Base-by-base conservation (phyloP, 2,888 invertebrate species). In the Lomographa bimaculata region DNA sequence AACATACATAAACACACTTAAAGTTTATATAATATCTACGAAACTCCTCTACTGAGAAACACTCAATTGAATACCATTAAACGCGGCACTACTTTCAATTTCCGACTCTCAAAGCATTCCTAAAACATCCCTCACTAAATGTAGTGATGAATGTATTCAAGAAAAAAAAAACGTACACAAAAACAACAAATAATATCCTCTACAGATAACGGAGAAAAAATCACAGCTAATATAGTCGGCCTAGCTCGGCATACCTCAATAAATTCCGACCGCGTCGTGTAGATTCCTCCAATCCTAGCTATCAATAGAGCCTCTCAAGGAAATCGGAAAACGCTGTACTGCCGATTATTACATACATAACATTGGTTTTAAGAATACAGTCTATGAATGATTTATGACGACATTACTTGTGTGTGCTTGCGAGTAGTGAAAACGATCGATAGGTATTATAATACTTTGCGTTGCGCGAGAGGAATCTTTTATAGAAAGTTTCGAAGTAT, bases 261-360 rank as follows among this genome's bases (percentile, higher is more conserved):
- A 54, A 53, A 54, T 54, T 41, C 42, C 19, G 7, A 18, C 47
- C 51, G 49, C 25, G 35, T 41, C 46, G 35, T 32, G 12, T 46
- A 54, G 49, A 57, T 50, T 50, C 54, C 44, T 10, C 50, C 50
- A 54, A 54, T 51, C 48, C 46, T 17, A 28, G 34, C 51, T 50
- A 49, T 52, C 55, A 57, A 57, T 57, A 52, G 50, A 54, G 35
- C 46, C 54, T 57, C 57, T 56, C 40, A 50, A 45, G 51, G 44
- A 36, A 51, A 50, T 59, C 46, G 49, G 47, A 54, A 59, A 63
- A 60, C 42, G 29, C 49, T 45, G 25, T 33, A 33, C 33, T 19
- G 20, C 12, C 33, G 18, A 40, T 49, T 40, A 48, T 32, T 36
- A 30, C 12, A 34, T 29, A 30, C 20, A 36, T 32, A 38, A 32